These are phyloP conservation scores for Trichacis sp. DNA, from an alignment of 2,888 invertebrate species.

Conservation along the genomic window DNA sequence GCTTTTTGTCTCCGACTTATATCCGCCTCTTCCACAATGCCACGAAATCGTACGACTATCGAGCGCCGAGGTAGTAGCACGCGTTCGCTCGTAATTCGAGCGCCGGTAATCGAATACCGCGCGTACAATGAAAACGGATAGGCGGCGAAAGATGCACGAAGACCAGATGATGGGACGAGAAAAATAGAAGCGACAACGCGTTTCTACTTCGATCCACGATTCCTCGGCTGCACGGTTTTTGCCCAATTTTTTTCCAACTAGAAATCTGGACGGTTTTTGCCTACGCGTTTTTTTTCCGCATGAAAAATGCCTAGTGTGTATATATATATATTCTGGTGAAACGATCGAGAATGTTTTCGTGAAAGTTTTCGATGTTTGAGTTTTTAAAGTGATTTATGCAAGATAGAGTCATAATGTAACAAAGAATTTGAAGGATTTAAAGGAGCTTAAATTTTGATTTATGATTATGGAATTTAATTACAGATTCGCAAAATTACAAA, in stretches of 20 bases:
- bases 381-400: no score
- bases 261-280: slow-evolving; percentile 19
- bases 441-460: no score
- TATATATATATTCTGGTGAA: no score
- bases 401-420: no score
- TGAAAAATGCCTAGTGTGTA: no score
- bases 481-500: no score
- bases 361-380: no score
- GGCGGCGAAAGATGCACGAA: slow-evolving; percentile 22
- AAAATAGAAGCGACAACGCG: slow-evolving; percentile 24
- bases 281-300: slow-evolving; percentile 16
- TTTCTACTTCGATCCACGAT: neutral
- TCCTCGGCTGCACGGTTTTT: neutral
- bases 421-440: no score
- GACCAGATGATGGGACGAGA: slow-evolving; percentile 30
- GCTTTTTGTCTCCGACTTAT: slow-evolving; percentile 33
- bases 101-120: slow-evolving; percentile 39
- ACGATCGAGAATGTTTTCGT: no score
- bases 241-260: slow-evolving; percentile 22
- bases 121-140: slow-evolving; percentile 41
- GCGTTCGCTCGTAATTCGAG: slow-evolving; percentile 37
- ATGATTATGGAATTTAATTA: no score
- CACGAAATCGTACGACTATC: slow-evolving; percentile 31
- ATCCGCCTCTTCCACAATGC: slow-evolving; percentile 38
- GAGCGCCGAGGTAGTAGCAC: slow-evolving; percentile 24